Percentiles rank a stretch among this genome's conserved stretches.
These are phyloP conservation scores for Spisula subtruncata DNA, from an alignment of 2,888 invertebrate genomes.

Conservation along the genomic window DNA sequence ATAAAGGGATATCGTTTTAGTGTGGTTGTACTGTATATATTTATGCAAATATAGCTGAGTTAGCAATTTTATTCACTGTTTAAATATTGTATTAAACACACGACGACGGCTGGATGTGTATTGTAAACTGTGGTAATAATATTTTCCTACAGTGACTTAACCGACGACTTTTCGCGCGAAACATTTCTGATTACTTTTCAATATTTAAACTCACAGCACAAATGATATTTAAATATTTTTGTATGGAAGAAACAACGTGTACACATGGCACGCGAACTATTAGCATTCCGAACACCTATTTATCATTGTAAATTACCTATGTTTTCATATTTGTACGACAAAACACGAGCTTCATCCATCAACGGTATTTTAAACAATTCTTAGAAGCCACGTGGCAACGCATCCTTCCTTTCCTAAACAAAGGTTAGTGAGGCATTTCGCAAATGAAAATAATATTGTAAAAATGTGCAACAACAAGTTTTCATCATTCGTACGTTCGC, in stretches of 20 bases:
- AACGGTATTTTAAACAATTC: constrained; percentile 63
- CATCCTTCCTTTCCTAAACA: constrained; percentile 56
- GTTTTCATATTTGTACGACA: constrained; percentile 66
- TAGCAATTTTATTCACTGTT: background rate
- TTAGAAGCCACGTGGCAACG: constrained; percentile 33
- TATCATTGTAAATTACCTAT: constrained; percentile 53
- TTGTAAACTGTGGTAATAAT: no score
- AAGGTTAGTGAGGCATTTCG: constrained; percentile 56
- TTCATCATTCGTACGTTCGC: background rate
- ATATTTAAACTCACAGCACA: background rate
- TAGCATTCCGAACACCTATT: constrained; percentile 59
- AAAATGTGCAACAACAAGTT: constrained; percentile 22
- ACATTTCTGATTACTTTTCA: background rate
- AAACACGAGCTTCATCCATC: constrained; percentile 57
- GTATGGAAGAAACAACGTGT: background rate
- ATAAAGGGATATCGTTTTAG: no score
- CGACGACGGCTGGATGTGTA: no score
- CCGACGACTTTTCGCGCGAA: background rate
- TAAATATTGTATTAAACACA: no score
- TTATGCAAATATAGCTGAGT: background rate
- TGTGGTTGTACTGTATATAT: background rate
- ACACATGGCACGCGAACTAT: constrained; percentile 32
- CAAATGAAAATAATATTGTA: constrained; percentile 57
- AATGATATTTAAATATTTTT: constrained; percentile 17
- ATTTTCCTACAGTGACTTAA: background rate